Evolutionary conservation across 2,113 vertebrate genomes (phyloP).

Genomic region (Dipodomys ordii): DNA sequence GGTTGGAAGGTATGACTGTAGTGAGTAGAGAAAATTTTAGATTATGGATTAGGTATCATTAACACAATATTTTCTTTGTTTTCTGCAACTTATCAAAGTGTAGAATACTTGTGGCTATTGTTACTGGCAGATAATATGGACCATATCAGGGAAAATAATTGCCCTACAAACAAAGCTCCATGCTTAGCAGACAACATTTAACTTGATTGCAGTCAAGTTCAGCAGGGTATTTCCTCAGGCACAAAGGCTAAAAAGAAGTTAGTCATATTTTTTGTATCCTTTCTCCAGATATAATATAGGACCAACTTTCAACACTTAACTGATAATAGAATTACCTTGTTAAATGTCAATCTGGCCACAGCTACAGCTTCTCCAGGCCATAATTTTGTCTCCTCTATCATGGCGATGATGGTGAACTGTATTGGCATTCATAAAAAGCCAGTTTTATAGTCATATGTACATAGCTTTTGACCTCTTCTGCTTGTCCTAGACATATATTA

Average conservation of each 20-base stretch:
- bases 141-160: background rate
- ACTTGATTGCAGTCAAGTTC: background rate
- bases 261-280: background rate
- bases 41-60: background rate
- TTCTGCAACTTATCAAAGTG: background rate
- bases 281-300: background rate
- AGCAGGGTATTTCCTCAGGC: background rate
- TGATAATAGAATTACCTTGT: slow-evolving; percentile 7
- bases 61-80: background rate
- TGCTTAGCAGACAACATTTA: slow-evolving; percentile 1
- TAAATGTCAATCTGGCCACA: background rate
- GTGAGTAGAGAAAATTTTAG: background rate
- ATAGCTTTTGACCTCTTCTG: too few species aligned
- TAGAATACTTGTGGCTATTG: background rate
- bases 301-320: slow-evolving; percentile 22
- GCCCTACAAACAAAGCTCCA: slow-evolving; percentile 1
- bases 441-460: too few species aligned
- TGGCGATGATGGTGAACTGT: too few species aligned
- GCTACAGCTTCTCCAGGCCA: background rate
- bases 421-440: background rate
- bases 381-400: too few species aligned
- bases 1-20: background rate
- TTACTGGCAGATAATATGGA: background rate
- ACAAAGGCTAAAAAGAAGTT: background rate
- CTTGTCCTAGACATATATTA: too few species aligned